Conservation (phyloP, 2,113 vertebrate genomes). For the Mesoclemmys tuberculata region DNA sequence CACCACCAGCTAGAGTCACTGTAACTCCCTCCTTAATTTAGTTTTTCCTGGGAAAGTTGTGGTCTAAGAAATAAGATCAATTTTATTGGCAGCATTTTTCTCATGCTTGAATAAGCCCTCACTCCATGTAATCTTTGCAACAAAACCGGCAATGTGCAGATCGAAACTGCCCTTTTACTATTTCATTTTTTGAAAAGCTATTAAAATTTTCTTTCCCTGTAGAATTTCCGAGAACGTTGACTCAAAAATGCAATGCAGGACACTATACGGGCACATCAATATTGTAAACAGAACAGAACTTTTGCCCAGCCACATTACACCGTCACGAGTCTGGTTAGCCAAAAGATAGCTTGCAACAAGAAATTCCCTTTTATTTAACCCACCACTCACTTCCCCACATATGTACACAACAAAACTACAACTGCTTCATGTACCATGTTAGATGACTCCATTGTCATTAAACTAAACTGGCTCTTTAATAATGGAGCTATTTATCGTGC, state of each 20-base stretch:
- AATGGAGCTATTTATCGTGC: too few relatives aligned
- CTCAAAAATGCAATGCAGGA: neutral
- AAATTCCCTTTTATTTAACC: too few relatives aligned
- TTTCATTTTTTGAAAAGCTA: accelerated
- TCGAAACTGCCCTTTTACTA: neutral
- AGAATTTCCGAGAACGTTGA: accelerated
- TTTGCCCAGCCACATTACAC: neutral
- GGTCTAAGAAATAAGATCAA: neutral
- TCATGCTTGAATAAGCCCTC: neutral
- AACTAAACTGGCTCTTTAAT: too few relatives aligned
- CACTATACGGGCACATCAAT: neutral
- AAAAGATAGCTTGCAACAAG: too few relatives aligned
- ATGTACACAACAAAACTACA: too few relatives aligned
- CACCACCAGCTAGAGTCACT: neutral
- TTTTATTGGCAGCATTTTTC: neutral
- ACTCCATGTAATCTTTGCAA: neutral
- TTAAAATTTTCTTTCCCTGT: neutral
- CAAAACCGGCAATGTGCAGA: neutral
- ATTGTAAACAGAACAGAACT: neutral
- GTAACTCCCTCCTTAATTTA: neutral
- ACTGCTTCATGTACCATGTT: too few relatives aligned
- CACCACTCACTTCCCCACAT: too few relatives aligned
- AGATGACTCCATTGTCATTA: too few relatives aligned
- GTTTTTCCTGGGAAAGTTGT: neutral
- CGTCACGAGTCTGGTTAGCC: too few relatives aligned